Conservation (phyloP, 2,888 invertebrate species). For the Drosophila tripunctata region DNA sequence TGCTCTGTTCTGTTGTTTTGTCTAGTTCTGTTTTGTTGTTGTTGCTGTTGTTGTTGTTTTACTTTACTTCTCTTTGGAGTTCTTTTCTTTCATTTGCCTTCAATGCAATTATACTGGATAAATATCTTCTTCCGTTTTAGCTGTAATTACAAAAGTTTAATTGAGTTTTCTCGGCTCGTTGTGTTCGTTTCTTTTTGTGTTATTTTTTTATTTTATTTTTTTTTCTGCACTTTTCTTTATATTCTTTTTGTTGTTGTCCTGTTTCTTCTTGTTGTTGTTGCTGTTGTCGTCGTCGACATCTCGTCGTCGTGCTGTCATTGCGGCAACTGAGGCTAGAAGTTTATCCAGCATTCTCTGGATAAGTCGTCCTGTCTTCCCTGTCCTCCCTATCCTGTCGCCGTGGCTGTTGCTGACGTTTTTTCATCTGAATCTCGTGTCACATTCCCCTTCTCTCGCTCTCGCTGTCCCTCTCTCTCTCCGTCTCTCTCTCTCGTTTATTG, state of each 20-base stretch:
- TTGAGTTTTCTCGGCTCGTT: conserved; percentile 83
- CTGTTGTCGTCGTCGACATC: conserved; percentile 41
- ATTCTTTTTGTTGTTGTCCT: conserved; percentile 31
- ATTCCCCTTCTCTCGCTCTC: neutral
- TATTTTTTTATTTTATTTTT: conserved; percentile 11
- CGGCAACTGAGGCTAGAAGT: conserved; percentile 62
- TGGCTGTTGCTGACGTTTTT: conserved; percentile 67
- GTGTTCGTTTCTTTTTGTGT: conserved; percentile 62
- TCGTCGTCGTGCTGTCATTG: conserved; percentile 39
- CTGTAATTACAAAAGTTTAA: conserved; percentile 84
- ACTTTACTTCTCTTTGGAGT: conserved; percentile 19
- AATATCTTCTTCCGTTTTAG: conserved; percentile 84
- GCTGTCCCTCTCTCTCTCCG: neutral
- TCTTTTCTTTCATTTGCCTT: conserved; percentile 80
- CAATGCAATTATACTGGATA: conserved; percentile 84
- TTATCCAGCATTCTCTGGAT: conserved; percentile 61
- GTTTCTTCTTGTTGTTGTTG: conserved; percentile 25
- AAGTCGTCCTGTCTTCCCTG: conserved; percentile 50
- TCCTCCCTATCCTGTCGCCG: conserved; percentile 44
- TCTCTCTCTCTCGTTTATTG: conserved; percentile 53
- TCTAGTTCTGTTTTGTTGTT: neutral
- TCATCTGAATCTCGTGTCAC: conserved; percentile 36
- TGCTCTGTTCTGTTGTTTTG: neutral
- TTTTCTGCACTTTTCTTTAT: conserved; percentile 17
- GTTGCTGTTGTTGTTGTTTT: conserved; percentile 1